Evolutionary conservation across 2,888 invertebrate genomes (phyloP), one percentile per base, ranked within the genome.

Genomic region (Schrankia costaestrigalis): DNA sequence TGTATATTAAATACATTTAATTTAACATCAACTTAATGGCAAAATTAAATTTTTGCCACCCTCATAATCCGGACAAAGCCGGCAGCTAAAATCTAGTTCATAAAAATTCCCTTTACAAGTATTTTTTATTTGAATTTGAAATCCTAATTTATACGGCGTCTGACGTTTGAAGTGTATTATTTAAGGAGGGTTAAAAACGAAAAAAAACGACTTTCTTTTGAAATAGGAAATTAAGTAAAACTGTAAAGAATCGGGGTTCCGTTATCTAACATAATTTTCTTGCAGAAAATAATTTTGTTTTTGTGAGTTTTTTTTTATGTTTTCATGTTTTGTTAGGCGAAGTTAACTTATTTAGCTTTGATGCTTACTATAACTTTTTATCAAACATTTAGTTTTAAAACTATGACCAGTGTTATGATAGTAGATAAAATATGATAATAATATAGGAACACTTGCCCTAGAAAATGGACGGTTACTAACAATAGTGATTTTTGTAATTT

Each of bases 91-190:
- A 32, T 11, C 23, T 29, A 38, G 3, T 10, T 35, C 9, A 31
- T 31, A 32, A 35, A 15, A 35, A 35, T 26, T 40, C 31, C 11
- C 24, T 31, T 26, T 12, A 7, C 14, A 39, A 31, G 30, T 26
- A 31, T 22, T 32, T 29, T n/a, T 41, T 32, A 31, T 28, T 31
- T 28, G 24, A 40, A 35, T 40, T 35, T 30, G 12, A 31, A 35
- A 40, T 28, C 25, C 21, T 41, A 29, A 39, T 32, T 35, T 35
- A 40, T 26, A 15, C 29, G 26, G 22, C 13, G 24, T 7, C 28
- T 21, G 31, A 25, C 29, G 8, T 28, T 27, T 31, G 6, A 35
- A 29, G 13, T n/a, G 17, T 35, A 26, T 32, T 32, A 25, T 21
- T 22, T 28, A 32, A 32, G 11, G 21, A 25, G 25, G 24, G 3